Base-by-base conservation (phyloP, 2,113 vertebrate species). In the Carassius gibelio region DNA sequence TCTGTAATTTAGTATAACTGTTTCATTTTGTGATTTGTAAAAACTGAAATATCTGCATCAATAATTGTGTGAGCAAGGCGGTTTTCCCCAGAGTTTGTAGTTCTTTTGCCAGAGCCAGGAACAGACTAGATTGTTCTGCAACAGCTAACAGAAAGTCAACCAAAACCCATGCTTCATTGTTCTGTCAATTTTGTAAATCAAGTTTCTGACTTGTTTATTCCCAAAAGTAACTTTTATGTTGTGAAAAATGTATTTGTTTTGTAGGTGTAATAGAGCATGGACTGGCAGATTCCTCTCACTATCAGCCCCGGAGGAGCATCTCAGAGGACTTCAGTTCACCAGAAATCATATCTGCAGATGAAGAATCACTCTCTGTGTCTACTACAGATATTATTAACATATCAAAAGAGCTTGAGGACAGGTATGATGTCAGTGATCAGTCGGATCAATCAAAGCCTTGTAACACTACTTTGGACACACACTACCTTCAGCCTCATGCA, bases 191-290 rank as follows among this genome's bases (percentile, higher is more conserved):
- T 61, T 61, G 3, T 55, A 17, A 55, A 15, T 55, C 1, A 14
- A 55, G 15, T 19, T 55, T 55, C 52, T 55, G 52, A 55, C 52
- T 55, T 8, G 19, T 61, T 3, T 9, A 64, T 64, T 64, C 23
- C 23, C 23, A 5, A 64, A 64, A 64, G 30, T 68, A 34, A 68
- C 64, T 68, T 68, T 68, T 68, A 36, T 68, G 17, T 68, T 17
- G 15, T 68, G 30, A 68, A 68, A 68, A 30, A 36, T 68, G 8
- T 17, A 0, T 69, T 21, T 2, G 0, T 76, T 61, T 5, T 81
- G 21, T 84, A 99, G 98, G 98, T 61, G 96, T 99, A 96, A 96
- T 99, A 34, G 98, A 99, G 85, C 97, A 98, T 55, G 98, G 98
- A 86, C 95, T 99, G 82, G 94, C 93, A 68, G 97, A 99, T 93